Base-by-base conservation (phyloP, 2,888 invertebrate species). In the Idaea straminata region DNA sequence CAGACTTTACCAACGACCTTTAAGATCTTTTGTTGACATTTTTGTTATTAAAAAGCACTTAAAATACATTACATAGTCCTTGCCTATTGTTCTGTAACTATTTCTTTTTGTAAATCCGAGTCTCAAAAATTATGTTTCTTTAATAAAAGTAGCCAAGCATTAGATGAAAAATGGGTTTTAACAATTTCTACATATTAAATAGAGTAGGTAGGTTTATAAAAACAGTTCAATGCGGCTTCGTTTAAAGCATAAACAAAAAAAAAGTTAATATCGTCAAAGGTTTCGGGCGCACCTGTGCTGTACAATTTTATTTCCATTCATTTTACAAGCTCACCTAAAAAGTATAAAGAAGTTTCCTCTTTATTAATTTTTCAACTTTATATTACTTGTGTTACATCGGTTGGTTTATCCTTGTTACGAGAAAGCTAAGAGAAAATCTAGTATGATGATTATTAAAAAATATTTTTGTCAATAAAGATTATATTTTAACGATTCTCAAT, bases 321-420 rank as follows among this genome's bases (percentile, higher is more conserved):
- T 91, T 91, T 92, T 91, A 89, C 87, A 89, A 89, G 90, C 91
- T 88, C 84, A 88, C 89, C 91, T 91, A 91, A 91, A 91, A 91
- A 89, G 87, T 84, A 83, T 82, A 84, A 82, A 84, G 85, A 90
- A 92, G 87, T 92, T 92, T 86, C 86, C 80, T 91, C 92, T 91
- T 92, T 92, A 92, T 92, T 92, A 92, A 92, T 92, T 92, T 92
- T 92, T 89, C 87, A 92, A 92, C 92, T 92, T 92, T 91, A 91
- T 92, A 91, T 92, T 91, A 89, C 90, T 88, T 86, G 80, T 82
- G 80, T 82, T 88, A 84, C 86, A 88, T 86, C 88, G 79, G 86
- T 85, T 81, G 84, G 82, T 85, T 87, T 83, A 87, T 88, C 85
- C 83, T 81, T 84, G 82, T 85, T 82, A 75, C 76, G 75, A 67